Conservation (phyloP, 2,797 vertebrate genomes). For the Todus mexicanus region DNA sequence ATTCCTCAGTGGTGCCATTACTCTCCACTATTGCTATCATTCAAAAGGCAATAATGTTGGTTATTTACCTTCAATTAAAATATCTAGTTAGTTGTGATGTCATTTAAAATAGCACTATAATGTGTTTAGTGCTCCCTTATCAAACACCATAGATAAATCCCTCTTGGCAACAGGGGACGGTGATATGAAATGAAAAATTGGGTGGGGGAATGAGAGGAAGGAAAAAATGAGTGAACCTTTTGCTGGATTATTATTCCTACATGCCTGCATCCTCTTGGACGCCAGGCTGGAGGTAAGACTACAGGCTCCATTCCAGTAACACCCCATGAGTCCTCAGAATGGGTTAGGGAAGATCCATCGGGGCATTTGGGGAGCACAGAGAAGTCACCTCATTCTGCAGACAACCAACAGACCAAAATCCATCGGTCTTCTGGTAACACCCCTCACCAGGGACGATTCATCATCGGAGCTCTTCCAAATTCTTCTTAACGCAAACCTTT, state of each 20-base stretch:
- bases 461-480: background rate
- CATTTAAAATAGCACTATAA: slow-evolving; percentile 64
- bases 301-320: background rate
- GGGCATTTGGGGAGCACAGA: background rate
- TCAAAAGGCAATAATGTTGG: slow-evolving; percentile 67
- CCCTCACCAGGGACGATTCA: background rate
- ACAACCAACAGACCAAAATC: background rate
- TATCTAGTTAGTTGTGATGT: slow-evolving; percentile 68
- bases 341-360: background rate
- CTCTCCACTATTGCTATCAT: slow-evolving; percentile 62
- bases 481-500: background rate
- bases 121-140: slow-evolving; percentile 62
- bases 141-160: slow-evolving; percentile 52
- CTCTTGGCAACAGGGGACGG: slow-evolving; percentile 28
- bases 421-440: background rate
- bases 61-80: slow-evolving; percentile 72
- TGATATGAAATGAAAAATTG: slow-evolving; percentile 47
- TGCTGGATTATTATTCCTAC: background rate
- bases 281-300: background rate
- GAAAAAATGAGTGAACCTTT: background rate
- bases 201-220: background rate
- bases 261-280: background rate
- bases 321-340: background rate
- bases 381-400: background rate
- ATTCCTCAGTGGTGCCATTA: slow-evolving; percentile 64